Evolutionary conservation across 2,797 vertebrate genomes (phyloP).

Genomic region (Iguana delicatissima): DNA sequence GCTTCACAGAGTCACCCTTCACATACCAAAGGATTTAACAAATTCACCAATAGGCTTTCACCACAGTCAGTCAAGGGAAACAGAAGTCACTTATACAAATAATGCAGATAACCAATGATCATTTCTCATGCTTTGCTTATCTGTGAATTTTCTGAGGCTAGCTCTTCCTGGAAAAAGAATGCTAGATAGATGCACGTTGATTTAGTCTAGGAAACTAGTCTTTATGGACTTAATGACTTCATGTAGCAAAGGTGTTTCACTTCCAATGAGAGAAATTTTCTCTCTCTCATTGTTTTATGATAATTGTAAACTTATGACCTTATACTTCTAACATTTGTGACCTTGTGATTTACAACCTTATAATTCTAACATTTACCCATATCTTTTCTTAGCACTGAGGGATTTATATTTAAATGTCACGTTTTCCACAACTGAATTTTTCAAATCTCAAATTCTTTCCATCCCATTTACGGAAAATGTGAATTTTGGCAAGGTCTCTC

Average conservation of each 20-base stretch:
- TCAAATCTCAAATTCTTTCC: too few relatives aligned
- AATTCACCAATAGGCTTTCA: neutral
- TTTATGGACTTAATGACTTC: neutral
- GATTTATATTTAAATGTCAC: too few relatives aligned
- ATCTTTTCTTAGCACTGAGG: neutral
- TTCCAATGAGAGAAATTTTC: neutral
- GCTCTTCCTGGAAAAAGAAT: neutral
- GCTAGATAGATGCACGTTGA: neutral
- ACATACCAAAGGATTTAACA: neutral
- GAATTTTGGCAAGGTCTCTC: too few relatives aligned
- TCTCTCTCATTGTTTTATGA: neutral
- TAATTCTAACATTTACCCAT: neutral
- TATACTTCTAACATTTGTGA: too few relatives aligned
- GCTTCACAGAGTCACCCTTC: neutral
- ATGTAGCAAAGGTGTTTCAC: neutral
- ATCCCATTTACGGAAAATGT: too few relatives aligned
- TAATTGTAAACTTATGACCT: too few relatives aligned
- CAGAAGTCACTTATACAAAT: neutral
- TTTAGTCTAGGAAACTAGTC: neutral
- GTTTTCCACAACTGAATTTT: too few relatives aligned
- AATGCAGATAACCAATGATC: neutral
- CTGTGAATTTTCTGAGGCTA: neutral
- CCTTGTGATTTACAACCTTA: too few relatives aligned
- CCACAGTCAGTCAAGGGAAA: neutral
- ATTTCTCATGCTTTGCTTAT: neutral